Evolutionary conservation across 2,888 invertebrate species (phyloP).

Genomic region (Buathra laborator): DNA sequence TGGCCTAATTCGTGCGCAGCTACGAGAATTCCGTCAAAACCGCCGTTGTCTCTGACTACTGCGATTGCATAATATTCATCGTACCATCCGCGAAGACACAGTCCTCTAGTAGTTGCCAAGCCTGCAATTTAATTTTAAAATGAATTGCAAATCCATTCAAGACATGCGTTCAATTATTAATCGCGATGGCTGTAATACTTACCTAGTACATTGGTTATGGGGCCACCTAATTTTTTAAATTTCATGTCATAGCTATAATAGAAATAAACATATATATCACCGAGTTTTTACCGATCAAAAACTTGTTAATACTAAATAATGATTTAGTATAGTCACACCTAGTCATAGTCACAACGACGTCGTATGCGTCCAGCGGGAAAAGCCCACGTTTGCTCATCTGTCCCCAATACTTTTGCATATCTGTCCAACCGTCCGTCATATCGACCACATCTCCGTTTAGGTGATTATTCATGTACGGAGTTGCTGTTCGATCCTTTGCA

Average conservation of each 20-base stretch:
- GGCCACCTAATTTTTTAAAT: background rate
- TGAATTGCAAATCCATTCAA: background rate
- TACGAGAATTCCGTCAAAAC: slow-evolving; percentile 33
- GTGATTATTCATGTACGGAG: background rate
- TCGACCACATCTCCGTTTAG: background rate
- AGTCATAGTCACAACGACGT: background rate
- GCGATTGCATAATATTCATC: background rate
- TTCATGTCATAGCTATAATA: background rate
- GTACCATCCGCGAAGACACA: background rate
- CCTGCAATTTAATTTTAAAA: background rate
- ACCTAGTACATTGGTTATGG: background rate
- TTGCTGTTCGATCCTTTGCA: slow-evolving; percentile 2
- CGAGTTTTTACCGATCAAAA: background rate
- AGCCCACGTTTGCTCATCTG: background rate
- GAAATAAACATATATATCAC: background rate
- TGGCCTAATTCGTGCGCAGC: slow-evolving; percentile 60
- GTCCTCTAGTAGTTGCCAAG: background rate
- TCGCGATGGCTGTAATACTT: background rate
- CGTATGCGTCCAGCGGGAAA: background rate
- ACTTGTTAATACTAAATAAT: background rate
- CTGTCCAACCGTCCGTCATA: background rate
- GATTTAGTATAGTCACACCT: no score
- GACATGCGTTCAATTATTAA: background rate
- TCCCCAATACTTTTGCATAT: background rate
- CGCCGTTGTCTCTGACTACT: slow-evolving; percentile 26